Evolutionary conservation across 1,140 invertebrate genomes (phyloP).

Genomic region (Diuraphis noxia): DNA sequence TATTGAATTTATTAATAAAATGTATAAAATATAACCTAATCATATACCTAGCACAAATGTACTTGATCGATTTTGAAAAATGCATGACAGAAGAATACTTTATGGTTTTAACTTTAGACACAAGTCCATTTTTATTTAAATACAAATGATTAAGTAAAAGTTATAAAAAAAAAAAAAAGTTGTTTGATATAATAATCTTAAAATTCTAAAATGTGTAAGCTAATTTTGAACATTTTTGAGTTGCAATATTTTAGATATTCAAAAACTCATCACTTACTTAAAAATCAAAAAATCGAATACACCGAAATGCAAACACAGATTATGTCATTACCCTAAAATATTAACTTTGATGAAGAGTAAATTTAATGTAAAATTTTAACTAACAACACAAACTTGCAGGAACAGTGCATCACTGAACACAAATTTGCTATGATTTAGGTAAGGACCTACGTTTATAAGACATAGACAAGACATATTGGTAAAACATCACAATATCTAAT

Average conservation of each 20-base stretch:
- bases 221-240: too few relatives aligned
- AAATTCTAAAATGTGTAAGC: too few relatives aligned
- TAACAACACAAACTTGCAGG: neutral
- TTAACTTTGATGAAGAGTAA: neutral
- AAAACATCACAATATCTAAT: too few relatives aligned
- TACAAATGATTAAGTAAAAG: neutral
- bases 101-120: too few relatives aligned
- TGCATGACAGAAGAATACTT: neutral
- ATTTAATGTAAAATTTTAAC: neutral
- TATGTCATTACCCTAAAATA: neutral
- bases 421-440: neutral
- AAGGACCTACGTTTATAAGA: too few relatives aligned
- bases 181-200: too few relatives aligned
- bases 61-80: neutral
- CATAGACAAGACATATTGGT: too few relatives aligned
- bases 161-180: neutral
- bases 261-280: neutral
- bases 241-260: neutral
- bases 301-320: neutral
- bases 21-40: neutral
- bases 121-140: neutral
- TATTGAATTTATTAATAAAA: neutral
- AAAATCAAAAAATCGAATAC: neutral
- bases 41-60: neutral
- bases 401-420: neutral